These are phyloP conservation scores for Eucidaris tribuloides DNA, from an alignment of 35 echinoderm and acorn worm genomes.

Conservation along the genomic window DNA sequence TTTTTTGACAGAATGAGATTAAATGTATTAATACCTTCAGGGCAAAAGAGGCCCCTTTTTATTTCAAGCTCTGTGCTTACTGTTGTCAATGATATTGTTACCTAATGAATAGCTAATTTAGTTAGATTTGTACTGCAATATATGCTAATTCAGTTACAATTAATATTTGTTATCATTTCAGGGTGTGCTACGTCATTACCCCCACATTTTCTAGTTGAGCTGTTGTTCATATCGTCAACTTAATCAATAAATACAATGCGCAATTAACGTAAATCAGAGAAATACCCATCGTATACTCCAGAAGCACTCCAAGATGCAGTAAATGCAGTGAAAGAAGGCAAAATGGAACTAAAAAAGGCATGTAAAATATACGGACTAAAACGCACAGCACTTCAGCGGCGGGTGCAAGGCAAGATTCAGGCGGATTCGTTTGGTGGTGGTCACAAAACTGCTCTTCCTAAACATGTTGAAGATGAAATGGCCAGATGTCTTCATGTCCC, in stretches of 20 bases:
- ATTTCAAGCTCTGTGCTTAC: not conserved
- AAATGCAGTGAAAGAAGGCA: constrained; percentile 5
- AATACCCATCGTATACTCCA: not conserved
- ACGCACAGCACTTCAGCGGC: not conserved
- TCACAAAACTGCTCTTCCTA: not conserved
- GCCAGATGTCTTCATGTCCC: not conserved
- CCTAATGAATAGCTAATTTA: no score
- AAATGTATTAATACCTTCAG: not conserved
- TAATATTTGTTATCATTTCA: not conserved
- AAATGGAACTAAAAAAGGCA: not conserved
- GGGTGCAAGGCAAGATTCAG: not conserved
- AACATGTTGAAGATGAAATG: not conserved
- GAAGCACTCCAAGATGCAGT: not conserved
- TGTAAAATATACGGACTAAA: not conserved
- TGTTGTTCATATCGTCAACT: no score
- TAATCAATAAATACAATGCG: not conserved
- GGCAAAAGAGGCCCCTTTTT: not conserved
- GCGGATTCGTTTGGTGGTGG: not conserved
- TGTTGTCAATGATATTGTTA: not conserved
- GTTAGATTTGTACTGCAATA: not conserved
- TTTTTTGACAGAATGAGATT: not conserved
- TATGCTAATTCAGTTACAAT: not conserved
- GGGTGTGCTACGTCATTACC: not conserved
- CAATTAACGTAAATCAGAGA: not conserved
- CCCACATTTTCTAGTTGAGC: no score